Base-by-base conservation (phyloP, 92 coral and sea anemone species). In the Metridium senile region DNA sequence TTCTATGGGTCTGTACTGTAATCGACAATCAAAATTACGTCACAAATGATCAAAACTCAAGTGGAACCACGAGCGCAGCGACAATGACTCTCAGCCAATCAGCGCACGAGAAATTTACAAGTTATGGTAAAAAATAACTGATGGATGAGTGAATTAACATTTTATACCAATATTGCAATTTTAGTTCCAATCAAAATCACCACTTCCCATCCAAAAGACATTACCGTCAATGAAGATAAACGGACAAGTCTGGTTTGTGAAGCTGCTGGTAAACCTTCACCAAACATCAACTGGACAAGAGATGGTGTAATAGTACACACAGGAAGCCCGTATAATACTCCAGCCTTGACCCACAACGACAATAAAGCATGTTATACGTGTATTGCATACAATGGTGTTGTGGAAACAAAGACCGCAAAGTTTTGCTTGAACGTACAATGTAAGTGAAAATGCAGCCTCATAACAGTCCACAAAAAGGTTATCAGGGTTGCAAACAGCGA, bases 241-340 rank as follows among this genome's bases (percentile, higher is more conserved):
- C 16, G 20, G 26, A 46, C 47, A 17, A 28, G 0, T 25, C 63
- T 76, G 34, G 64, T 31, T 13, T 76, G 81, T 65, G 43, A 13
- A 51, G 76, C 76, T 52, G 70, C 70, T 39, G 84, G 73, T 63
- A 46, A 28, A 18, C 81, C 88, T 31, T 21, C 72, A 27, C 88
- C 88, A 25, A 63, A 39, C 34, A 20, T 78, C 27, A 84, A 52
- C 57, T 84, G 88, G 88, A 84, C 76, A 28, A 79, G 69, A 77
- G 29, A 65, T 65, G 74, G 64, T 23, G 63, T 20, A n/a, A 21
- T 62, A 9, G 62, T 76, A 11, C 62, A 68, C 62, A 49, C 71
- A 52, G 81, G 81, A 52, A 65, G 63, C 49, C 65, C 76, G 31
- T 71, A 13, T 35, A 28, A 11, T 13, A 71, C 76, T 52, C 18